These are phyloP conservation scores for Therioaphis trifolii DNA, from an alignment of 2,888 invertebrate species.

Conservation along the genomic window DNA sequence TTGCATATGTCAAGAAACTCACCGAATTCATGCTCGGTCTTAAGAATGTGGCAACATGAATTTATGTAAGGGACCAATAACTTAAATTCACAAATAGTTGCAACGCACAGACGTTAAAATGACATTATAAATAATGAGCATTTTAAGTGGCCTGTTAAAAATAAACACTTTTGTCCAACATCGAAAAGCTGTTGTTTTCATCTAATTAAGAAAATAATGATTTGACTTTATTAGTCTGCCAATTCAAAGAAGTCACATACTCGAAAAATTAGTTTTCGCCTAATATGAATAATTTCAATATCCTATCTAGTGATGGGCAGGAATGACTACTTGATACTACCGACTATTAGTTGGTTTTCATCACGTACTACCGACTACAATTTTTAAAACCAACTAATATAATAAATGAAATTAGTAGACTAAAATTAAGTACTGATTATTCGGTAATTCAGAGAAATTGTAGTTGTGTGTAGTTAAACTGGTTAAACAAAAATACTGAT, in stretches of 20 bases:
- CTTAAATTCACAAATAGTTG: background rate
- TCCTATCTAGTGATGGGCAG: no score
- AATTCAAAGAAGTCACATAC: background rate
- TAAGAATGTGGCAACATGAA: conserved; percentile 5
- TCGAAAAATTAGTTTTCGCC: no score
- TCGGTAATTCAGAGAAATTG: no score
- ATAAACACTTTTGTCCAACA: conserved; percentile 11
- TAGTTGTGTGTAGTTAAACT: no score
- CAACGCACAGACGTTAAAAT: conserved; percentile 55
- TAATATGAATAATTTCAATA: no score
- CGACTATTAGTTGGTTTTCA: no score
- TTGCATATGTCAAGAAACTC: conserved; percentile 15
- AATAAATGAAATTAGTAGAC: no score
- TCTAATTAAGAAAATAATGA: conserved; percentile 48
- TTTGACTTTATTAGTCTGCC: background rate
- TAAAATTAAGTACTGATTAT: no score
- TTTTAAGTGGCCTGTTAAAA: conserved; percentile 59
- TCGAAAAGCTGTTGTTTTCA: conserved; percentile 11
- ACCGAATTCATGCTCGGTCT: conserved; percentile 22
- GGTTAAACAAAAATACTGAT: no score
- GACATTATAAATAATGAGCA: conserved; percentile 45
- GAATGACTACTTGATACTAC: no score
- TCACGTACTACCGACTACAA: no score
- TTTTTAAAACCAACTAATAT: no score
- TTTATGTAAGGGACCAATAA: conserved; percentile 9